These are phyloP conservation scores for Stigmatopora argus DNA, from an alignment of 2,113 vertebrate species.

Conservation along the genomic window DNA sequence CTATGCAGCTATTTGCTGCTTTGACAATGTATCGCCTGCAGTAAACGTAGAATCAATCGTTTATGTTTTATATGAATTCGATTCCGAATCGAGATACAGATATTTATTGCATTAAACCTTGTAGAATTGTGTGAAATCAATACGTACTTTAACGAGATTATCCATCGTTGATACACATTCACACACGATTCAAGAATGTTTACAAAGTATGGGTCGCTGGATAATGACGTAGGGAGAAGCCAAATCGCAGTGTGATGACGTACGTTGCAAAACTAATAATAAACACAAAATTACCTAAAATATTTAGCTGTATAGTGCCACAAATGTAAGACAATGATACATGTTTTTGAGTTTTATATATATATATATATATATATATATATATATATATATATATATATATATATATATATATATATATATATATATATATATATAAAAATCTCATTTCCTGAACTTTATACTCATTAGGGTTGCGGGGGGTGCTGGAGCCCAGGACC, in stretches of 20 bases:
- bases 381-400: too few relatives aligned
- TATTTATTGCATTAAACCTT: neutral
- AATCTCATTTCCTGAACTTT: neutral
- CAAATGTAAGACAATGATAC: neutral
- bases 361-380: too few relatives aligned
- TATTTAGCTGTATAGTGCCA: too few relatives aligned
- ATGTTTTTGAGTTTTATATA: too few relatives aligned
- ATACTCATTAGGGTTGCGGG: neutral
- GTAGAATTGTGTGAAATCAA: neutral
- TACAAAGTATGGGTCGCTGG: neutral
- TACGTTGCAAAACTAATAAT: too few relatives aligned
- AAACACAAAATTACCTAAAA: too few relatives aligned
- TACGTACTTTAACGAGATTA: slow-evolving; percentile 17
- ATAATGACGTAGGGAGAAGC: neutral
- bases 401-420: too few relatives aligned
- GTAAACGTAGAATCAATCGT: neutral
- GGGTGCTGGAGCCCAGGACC: too few relatives aligned
- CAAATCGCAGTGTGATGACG: neutral
- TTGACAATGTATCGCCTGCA: neutral
- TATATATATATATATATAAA: too few relatives aligned
- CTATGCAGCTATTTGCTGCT: neutral
- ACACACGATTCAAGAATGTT: neutral
- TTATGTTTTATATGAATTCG: neutral
- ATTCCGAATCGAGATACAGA: neutral
- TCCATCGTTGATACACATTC: slow-evolving; percentile 6